A percentile compares a stretch with the other conserved stretches of the same genome.
Conservation (phyloP, 1,140 invertebrate genomes). For the Myzus persicae region DNA sequence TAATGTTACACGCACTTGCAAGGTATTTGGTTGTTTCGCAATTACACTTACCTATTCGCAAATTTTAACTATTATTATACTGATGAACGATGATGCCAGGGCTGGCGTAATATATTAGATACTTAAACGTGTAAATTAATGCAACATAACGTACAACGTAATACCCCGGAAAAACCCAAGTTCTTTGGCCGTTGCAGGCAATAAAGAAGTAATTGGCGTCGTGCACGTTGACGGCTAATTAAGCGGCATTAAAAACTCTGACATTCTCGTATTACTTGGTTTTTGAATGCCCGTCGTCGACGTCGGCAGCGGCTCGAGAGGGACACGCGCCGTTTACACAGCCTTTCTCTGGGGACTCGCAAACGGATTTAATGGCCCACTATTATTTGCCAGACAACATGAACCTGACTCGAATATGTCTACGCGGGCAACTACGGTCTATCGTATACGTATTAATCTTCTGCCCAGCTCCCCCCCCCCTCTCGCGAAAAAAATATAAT, state of each 20-base stretch:
- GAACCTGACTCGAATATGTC: slow-evolving; percentile 18
- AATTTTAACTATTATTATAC: not conserved
- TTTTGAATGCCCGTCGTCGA: not conserved
- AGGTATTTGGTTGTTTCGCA: not conserved
- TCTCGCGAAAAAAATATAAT: not conserved
- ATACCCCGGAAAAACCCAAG: not conserved
- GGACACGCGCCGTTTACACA: slow-evolving; percentile 55
- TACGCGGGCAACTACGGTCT: not conserved
- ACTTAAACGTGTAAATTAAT: slow-evolving; percentile 12
- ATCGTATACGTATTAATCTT: not conserved
- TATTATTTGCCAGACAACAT: slow-evolving; percentile 34
- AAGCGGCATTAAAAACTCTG: slow-evolving; percentile 56
- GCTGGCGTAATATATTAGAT: not conserved
- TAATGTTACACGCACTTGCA: not conserved
- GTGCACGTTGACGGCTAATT: slow-evolving; percentile 58
- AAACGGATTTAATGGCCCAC: slow-evolving; percentile 54
- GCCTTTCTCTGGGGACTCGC: slow-evolving; percentile 23
- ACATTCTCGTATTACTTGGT: slow-evolving; percentile 56
- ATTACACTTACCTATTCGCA: not conserved
- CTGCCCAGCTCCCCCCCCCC: no score
- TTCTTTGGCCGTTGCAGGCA: not conserved
- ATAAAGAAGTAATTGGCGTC: slow-evolving; percentile 46
- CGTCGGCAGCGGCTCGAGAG: slow-evolving; percentile 21
- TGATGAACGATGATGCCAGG: not conserved
- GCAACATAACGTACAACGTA: not conserved